Evolutionary conservation across 2,113 vertebrate genomes (phyloP).

Genomic region (Columba livia): DNA sequence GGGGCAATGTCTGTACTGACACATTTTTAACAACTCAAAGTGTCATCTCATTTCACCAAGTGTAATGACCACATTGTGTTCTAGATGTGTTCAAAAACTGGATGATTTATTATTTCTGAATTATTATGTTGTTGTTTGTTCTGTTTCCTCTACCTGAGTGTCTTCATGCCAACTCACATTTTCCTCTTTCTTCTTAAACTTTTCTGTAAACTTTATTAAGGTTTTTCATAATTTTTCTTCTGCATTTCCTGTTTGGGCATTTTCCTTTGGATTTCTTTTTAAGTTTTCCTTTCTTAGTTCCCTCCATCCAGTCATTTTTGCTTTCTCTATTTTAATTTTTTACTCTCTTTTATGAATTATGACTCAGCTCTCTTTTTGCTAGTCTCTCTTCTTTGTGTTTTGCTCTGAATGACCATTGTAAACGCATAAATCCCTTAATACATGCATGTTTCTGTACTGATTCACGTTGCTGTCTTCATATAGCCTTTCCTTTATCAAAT

Average conservation of each 20-base stretch:
- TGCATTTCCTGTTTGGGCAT: background rate
- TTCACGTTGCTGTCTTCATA: background rate
- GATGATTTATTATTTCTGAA: background rate
- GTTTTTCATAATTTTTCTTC: background rate
- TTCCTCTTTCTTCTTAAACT: background rate
- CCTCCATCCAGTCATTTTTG: background rate
- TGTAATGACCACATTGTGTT: background rate
- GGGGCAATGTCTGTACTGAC: background rate
- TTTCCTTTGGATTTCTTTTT: background rate
- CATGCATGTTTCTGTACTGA: background rate
- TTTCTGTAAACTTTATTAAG: background rate
- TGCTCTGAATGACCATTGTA: background rate
- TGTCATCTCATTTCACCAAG: background rate
- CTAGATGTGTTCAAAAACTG: background rate
- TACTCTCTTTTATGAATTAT: background rate
- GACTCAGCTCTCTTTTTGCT: background rate
- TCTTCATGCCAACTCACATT: background rate
- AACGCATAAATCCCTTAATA: background rate
- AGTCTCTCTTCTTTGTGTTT: background rate
- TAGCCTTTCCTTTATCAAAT: background rate
- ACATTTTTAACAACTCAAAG: background rate
- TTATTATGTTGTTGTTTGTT: background rate
- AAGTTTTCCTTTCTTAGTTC: background rate
- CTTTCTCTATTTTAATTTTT: background rate
- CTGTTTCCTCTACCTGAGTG: background rate